Base-by-base conservation (phyloP, 2,797 vertebrate species). In the Arnoldichthys spilopterus region DNA sequence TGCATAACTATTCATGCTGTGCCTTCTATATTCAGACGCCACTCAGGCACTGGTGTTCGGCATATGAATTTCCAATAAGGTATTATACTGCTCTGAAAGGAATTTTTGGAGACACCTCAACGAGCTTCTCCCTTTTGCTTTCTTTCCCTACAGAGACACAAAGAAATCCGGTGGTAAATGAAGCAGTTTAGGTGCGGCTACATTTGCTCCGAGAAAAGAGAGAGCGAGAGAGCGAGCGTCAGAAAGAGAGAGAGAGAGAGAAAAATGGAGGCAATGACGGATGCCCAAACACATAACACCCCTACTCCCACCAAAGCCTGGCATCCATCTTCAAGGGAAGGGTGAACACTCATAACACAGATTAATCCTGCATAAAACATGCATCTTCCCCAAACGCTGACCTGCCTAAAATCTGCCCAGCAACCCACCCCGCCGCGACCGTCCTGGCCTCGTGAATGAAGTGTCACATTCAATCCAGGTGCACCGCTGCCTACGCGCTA, bases 1-100 rank as follows among this genome's bases (percentile, higher is more conserved):
- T 85, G 87, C 89, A 87, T 82, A 85, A 89, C 89, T 87, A 88
- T 88, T 85, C 86, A 79, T 85, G 88, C 86, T 71, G 79, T 56
- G 85, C 66, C 86, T 89, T 87, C 90, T 88, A 89, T 86, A 91
- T 91, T 87, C 87, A 86, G 83, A 85, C 70, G 67, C 85, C 81
- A 58, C 72, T 67, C 70, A 82, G 73, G 28, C 77, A 70, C 74
- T 18, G 72, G 82, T 80, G 45, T 74, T 78, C 78, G 30, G 82
- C 79, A 87, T 85, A 88, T 90, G 86, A 84, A 91, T 88, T 87
- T 90, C 85, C 85, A 90, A 85, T 86, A 85, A 87, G 88, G 83
- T 74, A 83, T 88, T 88, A 84, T 77, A 81, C 63, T 24, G 28
- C 69, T 67, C 74, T 85, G 85, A 89, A 87, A 87, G 79, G 74